phyloP scores from a whole-genome alignment of 2,888 invertebrate genomes.

The Acronicta alni region DNA sequence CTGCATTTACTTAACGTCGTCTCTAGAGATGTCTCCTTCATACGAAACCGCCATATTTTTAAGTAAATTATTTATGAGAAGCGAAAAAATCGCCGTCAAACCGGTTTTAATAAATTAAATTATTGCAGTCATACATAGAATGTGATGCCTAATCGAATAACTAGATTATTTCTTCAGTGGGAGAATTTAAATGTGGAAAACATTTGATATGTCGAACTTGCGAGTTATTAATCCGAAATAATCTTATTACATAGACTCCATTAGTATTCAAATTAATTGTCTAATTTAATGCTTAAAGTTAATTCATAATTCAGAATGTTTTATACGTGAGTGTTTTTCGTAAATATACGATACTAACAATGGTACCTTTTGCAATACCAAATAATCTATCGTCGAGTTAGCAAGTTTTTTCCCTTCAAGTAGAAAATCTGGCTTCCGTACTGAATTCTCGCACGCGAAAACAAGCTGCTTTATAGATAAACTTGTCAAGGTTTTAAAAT shows the following conservation, averaged over 20 bases:
- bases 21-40: conserved; percentile 33
- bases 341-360: background rate
- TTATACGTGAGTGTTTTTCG: background rate
- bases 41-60: conserved; percentile 36
- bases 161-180: no score
- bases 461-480: background rate
- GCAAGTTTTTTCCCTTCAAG: conserved; percentile 8
- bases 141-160: no score
- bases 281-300: no score
- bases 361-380: background rate
- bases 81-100: conserved; percentile 2
- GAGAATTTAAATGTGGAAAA: no score
- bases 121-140: no score
- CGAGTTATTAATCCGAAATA: no score
- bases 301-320: no score
- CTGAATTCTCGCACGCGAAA: conserved; percentile 1
- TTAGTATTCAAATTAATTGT: no score
- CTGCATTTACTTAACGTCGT: conserved; percentile 50
- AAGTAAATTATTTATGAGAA: conserved; percentile 37
- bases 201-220: no score
- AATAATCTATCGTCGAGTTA: conserved; percentile 10
- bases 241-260: no score
- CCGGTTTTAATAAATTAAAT: background rate
- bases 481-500: background rate
- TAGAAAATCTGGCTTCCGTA: conserved; percentile 6